Percentiles rank a stretch among this genome's conserved stretches.
phyloP scores from a whole-genome alignment of 2,888 invertebrate genomes.

The Flexamia atlantica region DNA sequence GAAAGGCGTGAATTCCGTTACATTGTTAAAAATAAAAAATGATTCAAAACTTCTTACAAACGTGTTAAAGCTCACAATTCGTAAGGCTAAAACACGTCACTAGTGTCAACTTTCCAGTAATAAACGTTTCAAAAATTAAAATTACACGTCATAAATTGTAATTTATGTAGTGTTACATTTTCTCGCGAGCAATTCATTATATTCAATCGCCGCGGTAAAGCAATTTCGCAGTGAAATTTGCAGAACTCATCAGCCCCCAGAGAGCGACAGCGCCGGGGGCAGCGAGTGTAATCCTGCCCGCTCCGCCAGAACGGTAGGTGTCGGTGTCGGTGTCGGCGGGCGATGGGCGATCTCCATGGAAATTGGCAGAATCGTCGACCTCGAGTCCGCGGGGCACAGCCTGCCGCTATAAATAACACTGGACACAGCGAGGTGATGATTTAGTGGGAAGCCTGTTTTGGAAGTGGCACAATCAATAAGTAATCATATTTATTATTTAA shows the following conservation, averaged over 20 bases:
- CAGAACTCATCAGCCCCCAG: slow-evolving; percentile 1
- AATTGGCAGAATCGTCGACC: background rate
- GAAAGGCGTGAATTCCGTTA: too few relatives aligned
- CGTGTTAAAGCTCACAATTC: too few relatives aligned
- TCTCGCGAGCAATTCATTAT: slow-evolving; percentile 38
- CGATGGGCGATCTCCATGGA: background rate
- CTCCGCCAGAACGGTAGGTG: background rate
- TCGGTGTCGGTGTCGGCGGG: background rate
- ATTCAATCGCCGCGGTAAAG: slow-evolving; percentile 24
- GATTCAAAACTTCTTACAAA: too few relatives aligned
- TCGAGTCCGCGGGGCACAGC: background rate
- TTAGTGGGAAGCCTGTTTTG: background rate
- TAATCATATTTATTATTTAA: too few relatives aligned
- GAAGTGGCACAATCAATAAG: background rate
- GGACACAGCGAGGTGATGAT: background rate
- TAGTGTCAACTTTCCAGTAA: background rate
- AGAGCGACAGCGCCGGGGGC: background rate
- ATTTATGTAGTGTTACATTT: slow-evolving; percentile 39
- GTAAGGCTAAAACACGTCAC: background rate
- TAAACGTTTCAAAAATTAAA: background rate
- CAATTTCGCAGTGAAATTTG: slow-evolving; percentile 26
- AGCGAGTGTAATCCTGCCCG: background rate
- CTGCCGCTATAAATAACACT: background rate
- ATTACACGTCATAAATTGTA: slow-evolving; percentile 10
- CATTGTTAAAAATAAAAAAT: too few relatives aligned